Base-by-base conservation (phyloP, 1,140 invertebrate species). In the Lepeophtheirus salmonis region DNA sequence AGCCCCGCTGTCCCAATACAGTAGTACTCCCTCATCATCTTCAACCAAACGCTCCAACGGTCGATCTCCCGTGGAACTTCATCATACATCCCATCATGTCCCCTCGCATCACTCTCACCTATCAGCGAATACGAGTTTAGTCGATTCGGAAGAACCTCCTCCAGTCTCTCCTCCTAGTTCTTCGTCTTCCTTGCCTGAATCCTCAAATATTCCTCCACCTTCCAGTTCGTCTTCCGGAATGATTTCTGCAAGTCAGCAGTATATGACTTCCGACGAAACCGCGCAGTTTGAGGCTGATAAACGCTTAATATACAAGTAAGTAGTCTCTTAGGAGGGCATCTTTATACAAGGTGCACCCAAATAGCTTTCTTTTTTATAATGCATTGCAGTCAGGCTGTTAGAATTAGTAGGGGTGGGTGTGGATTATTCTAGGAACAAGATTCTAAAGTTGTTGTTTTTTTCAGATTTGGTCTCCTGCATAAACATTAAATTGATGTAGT, bases 241-340 rank as follows among this genome's bases (percentile, higher is more conserved):
- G 17, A n/a, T n/a, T 54, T 14, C 20, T 23, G 52, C 52, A 14
- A 54, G 52, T 23, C 23, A 20, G 18, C 23, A 20, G 22, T 54
- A 21, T 20, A 20, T 54, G 23, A 20, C 20, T 54, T 54, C 52
- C 21, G 55, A 63, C 49, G 62, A 63, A 41, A 62, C 62, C 21
- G 62, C 62, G 17, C 62, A 63, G 49, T 59, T 59, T 25, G 63
- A 64, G 50, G 56, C 62, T 13, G 56, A 64, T 24, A 60, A 63
- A 58, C 22, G 62, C 50, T 21, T 14, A 24, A 62, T 64, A 26
- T 59, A 64, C 48, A 61, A 64, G 53, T 66, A 17, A 62, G 61
- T 55, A 4, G n/a, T 21, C 20, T 26, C 23, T 59, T 16, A n/a
- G n/a, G n/a, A n/a, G n/a, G n/a, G n/a, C n/a, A n/a, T n/a, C n/a